Conservation (phyloP, 2,113 vertebrate species). For the Trachemys scripta region DNA sequence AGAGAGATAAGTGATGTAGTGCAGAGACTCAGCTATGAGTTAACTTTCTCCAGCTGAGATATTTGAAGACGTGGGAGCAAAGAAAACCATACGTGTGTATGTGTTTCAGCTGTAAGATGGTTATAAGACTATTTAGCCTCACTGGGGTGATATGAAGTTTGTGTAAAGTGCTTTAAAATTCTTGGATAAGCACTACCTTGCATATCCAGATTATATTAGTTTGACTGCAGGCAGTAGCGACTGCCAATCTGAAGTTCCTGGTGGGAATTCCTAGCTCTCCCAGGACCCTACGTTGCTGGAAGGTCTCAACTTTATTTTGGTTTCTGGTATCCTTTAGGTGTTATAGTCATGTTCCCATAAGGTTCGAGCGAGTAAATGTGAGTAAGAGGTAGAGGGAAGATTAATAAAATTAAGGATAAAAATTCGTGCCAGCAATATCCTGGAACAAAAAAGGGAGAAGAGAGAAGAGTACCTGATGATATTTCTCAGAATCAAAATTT, state of each 20-base stretch:
- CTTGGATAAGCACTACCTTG: background rate
- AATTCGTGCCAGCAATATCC: conserved; percentile 17
- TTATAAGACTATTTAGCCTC: background rate
- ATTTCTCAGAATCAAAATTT: background rate
- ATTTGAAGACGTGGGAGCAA: background rate
- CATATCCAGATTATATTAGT: background rate
- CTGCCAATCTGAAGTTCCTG: conserved; percentile 16
- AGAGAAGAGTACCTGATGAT: background rate
- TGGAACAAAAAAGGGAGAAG: background rate
- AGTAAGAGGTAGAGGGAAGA: background rate
- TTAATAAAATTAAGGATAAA: conserved; percentile 30
- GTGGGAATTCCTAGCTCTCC: background rate
- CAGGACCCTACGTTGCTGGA: background rate
- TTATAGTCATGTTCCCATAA: background rate
- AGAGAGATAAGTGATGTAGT: background rate
- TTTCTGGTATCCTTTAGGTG: background rate
- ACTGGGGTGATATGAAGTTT: conserved; percentile 1
- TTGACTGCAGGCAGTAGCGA: background rate
- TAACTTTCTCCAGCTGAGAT: background rate
- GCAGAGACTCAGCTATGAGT: background rate
- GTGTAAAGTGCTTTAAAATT: background rate
- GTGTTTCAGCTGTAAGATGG: background rate
- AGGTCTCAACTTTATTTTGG: background rate
- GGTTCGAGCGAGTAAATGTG: conserved; percentile 1
- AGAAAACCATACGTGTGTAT: background rate